Evolutionary conservation across 2,797 vertebrate genomes (phyloP), one percentile per base, ranked within the genome.

Genomic region (Acropternis orthonyx): DNA sequence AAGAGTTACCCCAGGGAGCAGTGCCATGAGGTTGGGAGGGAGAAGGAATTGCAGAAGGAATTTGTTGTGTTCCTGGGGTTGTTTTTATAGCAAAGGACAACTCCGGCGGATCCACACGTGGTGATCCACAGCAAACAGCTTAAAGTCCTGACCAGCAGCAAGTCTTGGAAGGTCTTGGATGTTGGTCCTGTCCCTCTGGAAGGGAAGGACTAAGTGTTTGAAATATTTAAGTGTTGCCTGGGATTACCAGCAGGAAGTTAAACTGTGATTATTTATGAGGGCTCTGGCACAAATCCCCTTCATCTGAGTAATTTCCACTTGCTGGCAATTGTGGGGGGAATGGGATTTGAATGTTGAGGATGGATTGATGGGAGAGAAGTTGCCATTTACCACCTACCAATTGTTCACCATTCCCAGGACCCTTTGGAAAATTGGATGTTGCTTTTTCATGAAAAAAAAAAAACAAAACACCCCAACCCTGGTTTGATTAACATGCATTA

Each of bases 251-350:
- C 85, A 77, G 32, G 79, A 58, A 84, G 94, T 95, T 95, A 94
- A 97, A 91, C 96, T 51, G 92, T 74, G 61, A 94, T 97, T 93
- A 93, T 97, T 97, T 92, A 93, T 44, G 74, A 78, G 87, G 88
- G 24, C 82, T 91, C 67, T 76, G 90, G 91, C 54, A 58, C 89
- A 92, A 96, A 91, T 92, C 91, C 88, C 87, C 30, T 92, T 97
- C 77, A 81, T 93, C 86, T 36, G 88, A 90, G 83, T 95, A 68
- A 94, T 97, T 97, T 97, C 82, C 94, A 87, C 55, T 52, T 63
- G 85, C 24, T 66, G 75, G 92, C 81, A 90, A 44, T 91, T 85
- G 68, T 0, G 28, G 71, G 66, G 49, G 78, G 93, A 48, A 59
- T 12, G 56, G 86, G 86, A 61, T 39, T 52, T 52, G 72, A 86